A percentile compares a stretch with the other conserved stretches of the same genome.
Conservation (phyloP, 1,140 invertebrate genomes). For the Periplaneta americana region DNA sequence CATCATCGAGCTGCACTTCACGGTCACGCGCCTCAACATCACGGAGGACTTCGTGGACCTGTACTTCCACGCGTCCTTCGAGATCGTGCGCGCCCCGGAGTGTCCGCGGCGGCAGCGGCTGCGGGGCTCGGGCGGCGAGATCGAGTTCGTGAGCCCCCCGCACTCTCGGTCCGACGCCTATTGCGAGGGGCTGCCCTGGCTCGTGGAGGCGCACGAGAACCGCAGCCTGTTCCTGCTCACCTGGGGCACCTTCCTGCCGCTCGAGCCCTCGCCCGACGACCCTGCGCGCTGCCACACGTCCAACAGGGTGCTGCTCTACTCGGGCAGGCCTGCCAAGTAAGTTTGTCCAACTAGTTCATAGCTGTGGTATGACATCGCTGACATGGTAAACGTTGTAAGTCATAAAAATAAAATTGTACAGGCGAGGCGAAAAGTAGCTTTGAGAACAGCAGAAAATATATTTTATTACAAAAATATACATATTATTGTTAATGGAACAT, state of each 20-base stretch:
- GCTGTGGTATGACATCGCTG: no score
- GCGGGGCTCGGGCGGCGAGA: constrained; percentile 52
- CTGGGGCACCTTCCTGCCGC: constrained; percentile 57
- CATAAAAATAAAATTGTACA: no score
- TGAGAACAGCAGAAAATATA: no score
- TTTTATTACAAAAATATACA: no score
- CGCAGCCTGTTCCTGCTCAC: constrained; percentile 67
- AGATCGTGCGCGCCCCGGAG: constrained; percentile 54
- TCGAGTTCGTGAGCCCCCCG: constrained; percentile 54
- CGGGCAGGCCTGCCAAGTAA: constrained; percentile 49
- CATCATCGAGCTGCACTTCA: constrained; percentile 55
- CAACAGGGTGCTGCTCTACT: constrained; percentile 57
- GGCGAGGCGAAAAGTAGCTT: no score
- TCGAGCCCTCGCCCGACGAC: constrained; percentile 45
- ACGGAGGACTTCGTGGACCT: constrained; percentile 63
- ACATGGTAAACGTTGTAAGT: no score
- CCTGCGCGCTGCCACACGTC: constrained; percentile 52
- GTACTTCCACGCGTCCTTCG: constrained; percentile 61
- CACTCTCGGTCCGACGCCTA: constrained; percentile 52
- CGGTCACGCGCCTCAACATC: constrained; percentile 55
- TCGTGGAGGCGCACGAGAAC: constrained; percentile 66
- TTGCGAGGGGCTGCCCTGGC: constrained; percentile 67
- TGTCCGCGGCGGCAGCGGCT: constrained; percentile 59
- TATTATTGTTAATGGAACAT: no score
- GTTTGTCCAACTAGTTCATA: no score